Conservation (phyloP, 2,797 vertebrate species). For the Helicolenus hilgendorfi region DNA sequence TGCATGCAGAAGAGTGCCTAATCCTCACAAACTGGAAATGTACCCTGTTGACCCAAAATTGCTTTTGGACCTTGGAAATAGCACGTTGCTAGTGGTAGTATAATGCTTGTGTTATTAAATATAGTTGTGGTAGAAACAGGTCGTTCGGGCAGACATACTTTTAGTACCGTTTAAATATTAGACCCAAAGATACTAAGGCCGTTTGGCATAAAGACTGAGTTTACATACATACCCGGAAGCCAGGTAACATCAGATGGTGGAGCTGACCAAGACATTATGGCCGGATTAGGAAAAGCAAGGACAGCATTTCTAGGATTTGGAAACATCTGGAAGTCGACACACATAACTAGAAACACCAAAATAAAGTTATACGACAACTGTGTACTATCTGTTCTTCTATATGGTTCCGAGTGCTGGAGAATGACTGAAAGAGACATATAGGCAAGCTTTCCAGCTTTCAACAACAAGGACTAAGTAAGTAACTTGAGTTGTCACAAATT, state of each 20-base stretch:
- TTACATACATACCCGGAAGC: not conserved
- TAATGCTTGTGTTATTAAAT: not conserved
- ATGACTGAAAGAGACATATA: too few species aligned
- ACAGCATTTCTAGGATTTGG: too few species aligned
- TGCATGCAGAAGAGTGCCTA: not conserved
- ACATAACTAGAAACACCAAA: too few species aligned
- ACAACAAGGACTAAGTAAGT: too few species aligned
- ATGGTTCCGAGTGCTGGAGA: too few species aligned
- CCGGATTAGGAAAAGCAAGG: too few species aligned
- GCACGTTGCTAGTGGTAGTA: not conserved
- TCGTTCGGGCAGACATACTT: not conserved
- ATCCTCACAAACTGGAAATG: not conserved
- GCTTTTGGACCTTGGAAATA: not conserved
- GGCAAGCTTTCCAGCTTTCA: too few species aligned
- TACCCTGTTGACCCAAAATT: not conserved
- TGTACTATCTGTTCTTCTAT: too few species aligned
- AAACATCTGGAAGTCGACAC: too few species aligned
- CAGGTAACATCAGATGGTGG: too few species aligned
- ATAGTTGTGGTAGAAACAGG: not conserved
- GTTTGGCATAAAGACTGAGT: not conserved
- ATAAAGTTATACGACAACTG: too few species aligned
- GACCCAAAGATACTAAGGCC: not conserved
- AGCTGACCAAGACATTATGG: too few species aligned
- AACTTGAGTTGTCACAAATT: not conserved
- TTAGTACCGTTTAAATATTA: not conserved